phyloP scores from a whole-genome alignment of 2,113 vertebrate genomes.

The Chrysemys picta region DNA sequence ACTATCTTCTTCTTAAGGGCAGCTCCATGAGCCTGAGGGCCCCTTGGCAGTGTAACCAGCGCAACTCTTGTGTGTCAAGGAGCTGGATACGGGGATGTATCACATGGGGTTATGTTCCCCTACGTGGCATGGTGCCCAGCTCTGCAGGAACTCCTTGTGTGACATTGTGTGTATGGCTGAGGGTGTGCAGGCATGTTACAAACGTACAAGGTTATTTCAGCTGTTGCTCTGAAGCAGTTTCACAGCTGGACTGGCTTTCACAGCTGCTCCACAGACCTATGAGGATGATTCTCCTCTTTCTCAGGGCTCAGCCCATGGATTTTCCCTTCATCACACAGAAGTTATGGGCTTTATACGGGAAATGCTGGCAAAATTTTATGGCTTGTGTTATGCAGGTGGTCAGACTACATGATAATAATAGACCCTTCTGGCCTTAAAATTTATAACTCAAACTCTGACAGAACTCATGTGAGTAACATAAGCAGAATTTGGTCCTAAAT shows the following conservation, averaged over 20 bases:
- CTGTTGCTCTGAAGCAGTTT: accelerated
- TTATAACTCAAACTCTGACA: background rate
- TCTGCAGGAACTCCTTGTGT: background rate
- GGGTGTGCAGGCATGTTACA: background rate
- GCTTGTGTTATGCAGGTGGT: background rate
- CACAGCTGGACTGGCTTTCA: accelerated
- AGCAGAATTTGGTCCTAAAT: conserved; percentile 13
- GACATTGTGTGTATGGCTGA: background rate
- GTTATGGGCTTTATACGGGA: background rate
- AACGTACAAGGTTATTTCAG: background rate
- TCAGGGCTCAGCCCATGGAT: background rate
- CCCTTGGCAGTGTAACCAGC: background rate
- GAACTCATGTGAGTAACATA: background rate
- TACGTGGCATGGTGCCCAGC: background rate
- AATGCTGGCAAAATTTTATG: background rate
- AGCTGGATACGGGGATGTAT: background rate
- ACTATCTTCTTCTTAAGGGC: background rate
- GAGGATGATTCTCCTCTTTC: background rate
- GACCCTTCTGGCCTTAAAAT: background rate
- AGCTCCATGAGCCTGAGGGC: background rate
- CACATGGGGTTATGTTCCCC: background rate
- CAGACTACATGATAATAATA: accelerated
- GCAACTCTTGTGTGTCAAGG: background rate
- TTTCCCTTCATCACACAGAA: background rate
- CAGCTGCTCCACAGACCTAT: background rate